Conservation (phyloP, 1,140 invertebrate species). For the Lepidotrigona ventralis region DNA sequence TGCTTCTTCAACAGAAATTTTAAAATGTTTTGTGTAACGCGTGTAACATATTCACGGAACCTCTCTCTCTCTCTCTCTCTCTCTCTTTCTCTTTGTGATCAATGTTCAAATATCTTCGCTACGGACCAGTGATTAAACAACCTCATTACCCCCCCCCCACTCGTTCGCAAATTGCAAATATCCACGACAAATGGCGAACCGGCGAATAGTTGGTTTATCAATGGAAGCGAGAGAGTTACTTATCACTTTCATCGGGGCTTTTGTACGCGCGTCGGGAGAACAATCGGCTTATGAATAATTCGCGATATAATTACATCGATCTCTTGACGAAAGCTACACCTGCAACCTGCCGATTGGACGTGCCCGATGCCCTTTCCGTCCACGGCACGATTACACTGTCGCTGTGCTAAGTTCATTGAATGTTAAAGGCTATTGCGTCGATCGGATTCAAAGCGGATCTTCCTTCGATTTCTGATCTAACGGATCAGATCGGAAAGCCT, state of each 20-base stretch:
- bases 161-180: neutral
- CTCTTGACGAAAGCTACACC: conserved; percentile 19
- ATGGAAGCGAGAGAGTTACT: conserved; percentile 4
- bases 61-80: no score
- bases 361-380: conserved; percentile 19
- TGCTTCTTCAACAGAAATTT: no score
- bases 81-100: no score
- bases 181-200: neutral
- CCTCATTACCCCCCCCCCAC: no score
- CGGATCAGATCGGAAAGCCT: no score
- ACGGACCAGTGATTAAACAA: no score
- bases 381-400: neutral
- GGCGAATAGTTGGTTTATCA: neutral
- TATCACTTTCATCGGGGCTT: conserved; percentile 34
- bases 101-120: no score
- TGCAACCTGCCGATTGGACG: conserved; percentile 15
- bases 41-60: no score
- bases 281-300: conserved; percentile 48
- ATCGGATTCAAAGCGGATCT: neutral
- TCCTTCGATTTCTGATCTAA: neutral
- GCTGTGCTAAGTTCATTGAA: conserved; percentile 35
- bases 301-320: conserved; percentile 43
- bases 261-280: neutral
- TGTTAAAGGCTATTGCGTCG: conserved; percentile 39
- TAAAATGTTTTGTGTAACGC: neutral